These are phyloP conservation scores for Actinernus sp. DNA, from an alignment of 92 coral and sea anemone species.

Conservation along the genomic window DNA sequence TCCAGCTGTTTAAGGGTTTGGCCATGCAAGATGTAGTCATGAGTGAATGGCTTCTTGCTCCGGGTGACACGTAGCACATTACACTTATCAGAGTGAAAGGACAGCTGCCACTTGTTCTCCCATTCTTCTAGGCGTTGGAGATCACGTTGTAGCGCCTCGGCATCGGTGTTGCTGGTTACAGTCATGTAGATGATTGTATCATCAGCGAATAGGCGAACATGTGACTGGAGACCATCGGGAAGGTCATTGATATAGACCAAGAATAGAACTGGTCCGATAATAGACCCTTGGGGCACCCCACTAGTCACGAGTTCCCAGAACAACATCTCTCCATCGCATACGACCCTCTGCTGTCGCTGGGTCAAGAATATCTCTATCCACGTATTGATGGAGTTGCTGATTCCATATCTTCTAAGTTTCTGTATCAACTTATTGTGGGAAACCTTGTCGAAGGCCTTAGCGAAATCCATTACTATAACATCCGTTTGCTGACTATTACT, in stretches of 20 bases:
- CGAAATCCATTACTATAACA: conserved; percentile 1
- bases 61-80: not conserved
- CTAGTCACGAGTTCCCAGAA: not conserved
- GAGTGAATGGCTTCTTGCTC: not conserved
- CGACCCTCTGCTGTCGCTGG: not conserved
- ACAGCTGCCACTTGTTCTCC: not conserved
- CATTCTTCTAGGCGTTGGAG: not conserved
- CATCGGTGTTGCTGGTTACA: not conserved
- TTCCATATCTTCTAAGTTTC: not conserved
- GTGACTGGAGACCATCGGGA: not conserved
- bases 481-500: not conserved
- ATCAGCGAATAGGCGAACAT: not conserved
- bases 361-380: not conserved
- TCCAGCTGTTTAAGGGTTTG: not conserved
- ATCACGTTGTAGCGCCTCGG: not conserved
- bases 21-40: not conserved
- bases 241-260: not conserved
- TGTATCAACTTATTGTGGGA: too few species aligned
- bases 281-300: not conserved
- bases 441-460: too few species aligned
- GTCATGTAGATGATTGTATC: not conserved
- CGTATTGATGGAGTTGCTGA: not conserved
- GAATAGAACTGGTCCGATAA: not conserved
- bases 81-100: not conserved
- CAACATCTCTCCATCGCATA: not conserved